Conservation (phyloP, 2,113 vertebrate species). For the Morone saxatilis region DNA sequence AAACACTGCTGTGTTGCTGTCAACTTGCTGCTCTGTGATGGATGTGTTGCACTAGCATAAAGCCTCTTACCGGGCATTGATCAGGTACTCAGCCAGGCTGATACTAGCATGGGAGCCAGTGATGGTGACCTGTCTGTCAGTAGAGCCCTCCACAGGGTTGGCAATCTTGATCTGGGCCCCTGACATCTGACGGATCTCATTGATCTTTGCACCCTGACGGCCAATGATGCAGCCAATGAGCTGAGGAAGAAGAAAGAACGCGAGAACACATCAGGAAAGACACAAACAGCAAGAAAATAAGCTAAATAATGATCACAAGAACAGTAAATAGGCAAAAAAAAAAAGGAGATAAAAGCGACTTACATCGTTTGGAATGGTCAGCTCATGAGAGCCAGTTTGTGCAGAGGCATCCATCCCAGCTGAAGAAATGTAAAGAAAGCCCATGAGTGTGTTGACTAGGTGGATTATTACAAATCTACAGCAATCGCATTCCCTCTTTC, state of each 20-base stretch:
- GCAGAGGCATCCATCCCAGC: conserved; percentile 96
- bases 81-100: conserved; percentile 99
- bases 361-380: conserved; percentile 99
- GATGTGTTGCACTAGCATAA: background rate
- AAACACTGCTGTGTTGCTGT: background rate
- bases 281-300: background rate
- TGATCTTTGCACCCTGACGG: conserved; percentile 98
- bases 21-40: background rate
- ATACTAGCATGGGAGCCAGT: conserved; percentile 98
- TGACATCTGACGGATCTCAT: conserved; percentile 99
- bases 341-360: conserved; percentile 70
- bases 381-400: conserved; percentile 98
- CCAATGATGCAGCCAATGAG: conserved; percentile 99
- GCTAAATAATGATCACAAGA: background rate
- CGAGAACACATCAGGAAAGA: background rate
- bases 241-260: conserved; percentile 69
- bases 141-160: conserved; percentile 97
- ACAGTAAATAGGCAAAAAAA: background rate
- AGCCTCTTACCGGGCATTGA: conserved; percentile 94
- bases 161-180: conserved; percentile 99
- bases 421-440: conserved; percentile 58
- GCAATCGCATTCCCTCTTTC: conserved; percentile 9
- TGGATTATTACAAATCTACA: conserved; percentile 43
- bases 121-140: conserved; percentile 98
- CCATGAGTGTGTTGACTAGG: conserved; percentile 19